Evolutionary conservation across 2,888 invertebrate genomes (phyloP), one percentile per base, ranked within the genome.

Genomic region (Diogma glabrata): DNA sequence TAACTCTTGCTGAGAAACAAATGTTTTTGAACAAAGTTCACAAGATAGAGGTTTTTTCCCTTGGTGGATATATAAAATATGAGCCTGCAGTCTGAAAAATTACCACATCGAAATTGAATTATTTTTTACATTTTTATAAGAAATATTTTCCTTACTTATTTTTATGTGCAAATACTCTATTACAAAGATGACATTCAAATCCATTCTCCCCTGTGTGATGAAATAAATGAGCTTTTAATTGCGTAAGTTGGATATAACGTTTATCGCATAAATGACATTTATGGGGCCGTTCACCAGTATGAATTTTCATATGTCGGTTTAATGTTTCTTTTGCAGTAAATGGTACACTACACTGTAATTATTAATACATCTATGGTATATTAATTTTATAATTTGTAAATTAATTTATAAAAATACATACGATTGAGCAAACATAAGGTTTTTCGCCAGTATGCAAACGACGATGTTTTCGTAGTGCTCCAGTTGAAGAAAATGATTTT

Each of bases 311-410:
- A 64, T 87, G 86, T 3, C 87, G 78, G 58, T 85, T 84, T 58
- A 87, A 72, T 52, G 90, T 89, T 65, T 90, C 90, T 59, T 88
- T 82, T 1, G 90, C 88, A 50, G 81, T 83, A 61, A 90, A 89
- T 50, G 76, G 77, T 65, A 82, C 82, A 33, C 77, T 76, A 60
- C 89, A 90, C 86, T 87, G 66, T 50, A 70, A 64, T 54, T 40
- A 38, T 17, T 8, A 14, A 26, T 24, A 10, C 46, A 36, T 4
- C 19, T 14, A 14, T 24, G 28, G n/a, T n/a, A n/a, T n/a, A n/a
- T n/a, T n/a, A 38, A 43, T 45, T 47, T 36, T 40, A 17, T 47
- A 43, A 48, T 16, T 26, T 14, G 47, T 19, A 38, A 51, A 50
- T 20, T 22, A 14, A 17, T 10, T 52, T 22, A n/a, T n/a, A 14